Evolutionary conservation across 2,113 vertebrate genomes (phyloP).

Genomic region (Carollia perspicillata): DNA sequence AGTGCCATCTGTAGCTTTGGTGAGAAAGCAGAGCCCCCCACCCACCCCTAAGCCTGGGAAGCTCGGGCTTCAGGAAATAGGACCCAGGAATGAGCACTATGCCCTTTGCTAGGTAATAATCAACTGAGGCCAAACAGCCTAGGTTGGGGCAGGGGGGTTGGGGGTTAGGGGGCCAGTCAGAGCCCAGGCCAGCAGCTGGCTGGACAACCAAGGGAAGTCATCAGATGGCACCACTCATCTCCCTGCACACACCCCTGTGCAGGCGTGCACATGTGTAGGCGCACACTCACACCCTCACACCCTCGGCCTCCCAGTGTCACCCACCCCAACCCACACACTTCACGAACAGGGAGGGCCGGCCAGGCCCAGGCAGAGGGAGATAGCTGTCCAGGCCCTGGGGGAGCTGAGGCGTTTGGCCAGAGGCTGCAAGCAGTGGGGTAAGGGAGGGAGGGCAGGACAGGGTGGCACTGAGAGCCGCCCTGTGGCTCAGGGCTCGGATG

Average conservation of each 20-base stretch:
- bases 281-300: not conserved
- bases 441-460: slow-evolving; percentile 74
- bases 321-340: slow-evolving; percentile 59
- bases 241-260: not conserved
- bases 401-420: slow-evolving; percentile 83
- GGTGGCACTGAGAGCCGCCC: slow-evolving; percentile 77
- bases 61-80: not conserved
- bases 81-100: slow-evolving; percentile 75
- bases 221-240: not conserved
- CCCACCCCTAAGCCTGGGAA: not conserved
- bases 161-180: not conserved
- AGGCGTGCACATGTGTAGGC: not conserved
- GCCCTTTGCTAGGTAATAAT: slow-evolving; percentile 66
- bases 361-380: slow-evolving; percentile 68
- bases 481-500: slow-evolving; percentile 81
- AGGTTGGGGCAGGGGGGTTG: no score
- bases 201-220: slow-evolving; percentile 27
- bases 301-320: slow-evolving; percentile 4
- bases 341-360: slow-evolving; percentile 77
- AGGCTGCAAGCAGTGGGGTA: slow-evolving; percentile 75
- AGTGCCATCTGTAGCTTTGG: not conserved
- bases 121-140: slow-evolving; percentile 42
- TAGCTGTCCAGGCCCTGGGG: slow-evolving; percentile 80
- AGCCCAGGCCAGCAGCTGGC: slow-evolving; percentile 5
- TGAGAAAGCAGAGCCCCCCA: not conserved